These are phyloP conservation scores for Tupaia tana DNA, from an alignment of 2,113 vertebrate species.

Conservation along the genomic window DNA sequence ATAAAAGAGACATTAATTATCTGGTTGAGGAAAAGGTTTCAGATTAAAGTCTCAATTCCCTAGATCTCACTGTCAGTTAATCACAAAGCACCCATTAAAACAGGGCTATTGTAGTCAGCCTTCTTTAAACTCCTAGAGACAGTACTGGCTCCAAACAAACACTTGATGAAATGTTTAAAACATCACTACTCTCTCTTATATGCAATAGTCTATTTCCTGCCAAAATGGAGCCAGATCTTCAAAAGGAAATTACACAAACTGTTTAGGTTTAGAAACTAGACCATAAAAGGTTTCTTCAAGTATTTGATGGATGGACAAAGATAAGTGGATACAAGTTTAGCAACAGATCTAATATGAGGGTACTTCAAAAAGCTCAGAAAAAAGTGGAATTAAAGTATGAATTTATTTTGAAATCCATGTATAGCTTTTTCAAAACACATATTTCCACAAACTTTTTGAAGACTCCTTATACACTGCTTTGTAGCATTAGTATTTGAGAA, in stretches of 20 bases:
- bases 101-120: constrained; percentile 2
- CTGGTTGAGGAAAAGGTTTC: constrained; percentile 61
- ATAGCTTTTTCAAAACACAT: too few relatives aligned
- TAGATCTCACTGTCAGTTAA: constrained; percentile 43
- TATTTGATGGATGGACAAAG: constrained; percentile 10
- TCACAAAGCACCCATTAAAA: constrained; percentile 66
- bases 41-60: constrained; percentile 68
- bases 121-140: constrained; percentile 46
- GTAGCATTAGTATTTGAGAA: constrained; percentile 22
- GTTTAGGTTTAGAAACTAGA: constrained; percentile 27
- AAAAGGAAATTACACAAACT: constrained; percentile 49
- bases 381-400: too few relatives aligned
- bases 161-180: constrained; percentile 49
- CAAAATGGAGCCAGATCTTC: not conserved
- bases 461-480: not conserved
- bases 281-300: constrained; percentile 37
- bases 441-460: too few relatives aligned
- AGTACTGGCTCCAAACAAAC: constrained; percentile 1
- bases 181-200: not conserved
- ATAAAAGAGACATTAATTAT: constrained; percentile 76
- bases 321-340: not conserved
- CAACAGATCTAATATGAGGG: not conserved
- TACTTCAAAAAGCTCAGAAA: too few relatives aligned
- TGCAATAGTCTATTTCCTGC: not conserved
- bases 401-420: too few relatives aligned